Evolutionary conservation across 1,140 invertebrate species (phyloP).

Genomic region (Trinorchestia longiramus): DNA sequence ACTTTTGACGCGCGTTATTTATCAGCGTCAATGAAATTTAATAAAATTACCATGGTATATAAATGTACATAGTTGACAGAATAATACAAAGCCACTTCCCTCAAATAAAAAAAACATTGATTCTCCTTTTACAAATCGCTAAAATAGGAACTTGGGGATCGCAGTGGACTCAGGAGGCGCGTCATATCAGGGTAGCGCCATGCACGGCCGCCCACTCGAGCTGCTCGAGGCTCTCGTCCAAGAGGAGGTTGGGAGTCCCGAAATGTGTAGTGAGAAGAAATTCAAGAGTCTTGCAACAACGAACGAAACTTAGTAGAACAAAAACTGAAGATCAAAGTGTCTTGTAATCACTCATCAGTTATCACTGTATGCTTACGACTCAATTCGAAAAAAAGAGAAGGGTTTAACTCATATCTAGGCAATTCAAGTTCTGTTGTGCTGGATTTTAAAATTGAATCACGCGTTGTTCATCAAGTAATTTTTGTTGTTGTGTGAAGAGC

Average conservation of each 20-base stretch:
- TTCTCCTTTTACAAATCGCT: neutral
- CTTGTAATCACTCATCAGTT: neutral
- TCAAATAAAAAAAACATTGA: neutral
- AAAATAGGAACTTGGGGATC: neutral
- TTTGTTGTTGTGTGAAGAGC: neutral
- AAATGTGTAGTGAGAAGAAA: neutral
- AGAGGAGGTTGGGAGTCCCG: neutral
- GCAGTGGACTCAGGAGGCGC: neutral
- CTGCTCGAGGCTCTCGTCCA: neutral
- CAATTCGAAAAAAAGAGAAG: neutral
- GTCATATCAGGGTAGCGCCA: no score
- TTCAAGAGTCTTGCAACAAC: neutral
- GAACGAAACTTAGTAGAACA: neutral
- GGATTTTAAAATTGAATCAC: neutral
- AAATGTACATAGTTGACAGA: no score
- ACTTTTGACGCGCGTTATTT: neutral
- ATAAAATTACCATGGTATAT: neutral
- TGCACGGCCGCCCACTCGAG: neutral
- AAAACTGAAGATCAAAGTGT: neutral
- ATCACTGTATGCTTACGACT: neutral
- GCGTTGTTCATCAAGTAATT: neutral
- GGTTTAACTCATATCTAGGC: neutral
- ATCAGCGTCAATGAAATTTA: neutral
- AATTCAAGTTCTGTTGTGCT: neutral
- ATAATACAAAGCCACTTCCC: neutral